Conservation (phyloP, 2,888 invertebrate genomes). For the Melieria picta region DNA sequence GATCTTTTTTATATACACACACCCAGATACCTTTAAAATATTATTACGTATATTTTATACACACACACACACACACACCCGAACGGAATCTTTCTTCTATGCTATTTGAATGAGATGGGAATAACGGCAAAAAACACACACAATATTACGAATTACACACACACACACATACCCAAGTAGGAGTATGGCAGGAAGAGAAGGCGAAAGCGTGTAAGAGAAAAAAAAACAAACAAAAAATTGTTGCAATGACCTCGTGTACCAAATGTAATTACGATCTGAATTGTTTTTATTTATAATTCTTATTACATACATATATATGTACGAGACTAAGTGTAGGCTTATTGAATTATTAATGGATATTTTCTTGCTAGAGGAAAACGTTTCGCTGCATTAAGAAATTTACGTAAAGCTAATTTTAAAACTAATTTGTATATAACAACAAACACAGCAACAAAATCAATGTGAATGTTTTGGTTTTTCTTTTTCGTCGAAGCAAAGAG, state of each 20-base stretch:
- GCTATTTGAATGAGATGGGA: neutral
- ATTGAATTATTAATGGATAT: neutral
- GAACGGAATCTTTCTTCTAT: conserved; percentile 45
- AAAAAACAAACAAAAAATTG: conserved; percentile 36
- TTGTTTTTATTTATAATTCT: conserved; percentile 25
- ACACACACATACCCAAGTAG: too few species aligned
- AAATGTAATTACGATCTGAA: conserved; percentile 46
- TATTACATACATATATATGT: conserved; percentile 24
- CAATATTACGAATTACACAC: too few species aligned
- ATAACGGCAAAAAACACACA: neutral
- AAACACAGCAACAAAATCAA: neutral
- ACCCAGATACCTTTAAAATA: conserved; percentile 41
- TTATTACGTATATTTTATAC: conserved; percentile 40
- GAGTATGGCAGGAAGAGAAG: neutral
- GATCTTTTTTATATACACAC: conserved; percentile 23
- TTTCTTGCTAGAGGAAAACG: neutral
- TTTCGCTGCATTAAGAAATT: conserved; percentile 18
- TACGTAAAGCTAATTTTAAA: neutral
- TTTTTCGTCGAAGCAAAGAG: neutral
- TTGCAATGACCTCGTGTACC: conserved; percentile 52
- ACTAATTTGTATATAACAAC: neutral
- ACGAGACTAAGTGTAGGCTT: conserved; percentile 23
- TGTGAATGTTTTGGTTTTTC: neutral
- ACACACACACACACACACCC: conserved; percentile 11
- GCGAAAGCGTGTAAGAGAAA: conserved; percentile 10